phyloP scores from a whole-genome alignment of 1,140 invertebrate genomes.

The Magallana ariakensis region DNA sequence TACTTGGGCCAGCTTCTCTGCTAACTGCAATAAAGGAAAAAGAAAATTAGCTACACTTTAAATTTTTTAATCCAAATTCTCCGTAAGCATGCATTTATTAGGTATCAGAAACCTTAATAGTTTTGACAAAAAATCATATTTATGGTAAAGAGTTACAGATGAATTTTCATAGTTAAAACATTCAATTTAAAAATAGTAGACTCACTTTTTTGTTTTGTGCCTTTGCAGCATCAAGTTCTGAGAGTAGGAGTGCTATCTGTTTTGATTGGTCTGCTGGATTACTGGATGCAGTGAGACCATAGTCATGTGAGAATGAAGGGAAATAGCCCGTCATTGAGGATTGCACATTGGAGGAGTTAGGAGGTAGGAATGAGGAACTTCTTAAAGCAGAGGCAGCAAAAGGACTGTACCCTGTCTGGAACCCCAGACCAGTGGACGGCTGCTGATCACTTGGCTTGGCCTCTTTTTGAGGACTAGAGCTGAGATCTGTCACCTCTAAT shows the following conservation, averaged over 20 bases:
- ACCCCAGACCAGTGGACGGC: neutral
- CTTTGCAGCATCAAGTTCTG: conserved; percentile 60
- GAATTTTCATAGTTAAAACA: no score
- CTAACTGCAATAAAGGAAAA: conserved; percentile 38
- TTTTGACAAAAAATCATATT: no score
- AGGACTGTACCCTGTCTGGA: neutral
- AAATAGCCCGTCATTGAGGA: neutral
- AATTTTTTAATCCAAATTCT: neutral
- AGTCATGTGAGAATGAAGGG: neutral
- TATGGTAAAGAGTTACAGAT: no score
- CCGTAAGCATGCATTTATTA: neutral
- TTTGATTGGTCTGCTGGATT: conserved; percentile 44
- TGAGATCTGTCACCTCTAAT: conserved; percentile 41
- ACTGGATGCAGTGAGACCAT: conserved; percentile 3
- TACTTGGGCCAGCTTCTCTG: conserved; percentile 47
- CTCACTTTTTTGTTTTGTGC: conserved; percentile 60
- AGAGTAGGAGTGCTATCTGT: conserved; percentile 60
- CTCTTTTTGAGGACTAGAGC: conserved; percentile 6
- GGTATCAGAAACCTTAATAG: neutral
- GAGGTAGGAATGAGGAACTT: conserved; percentile 25
- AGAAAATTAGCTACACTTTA: neutral
- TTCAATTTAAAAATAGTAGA: no score
- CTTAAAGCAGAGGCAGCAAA: neutral
- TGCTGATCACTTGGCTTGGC: conserved; percentile 33
- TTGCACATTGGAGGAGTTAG: neutral